A percentile compares a stretch with the other conserved stretches of the same genome.
Conservation (phyloP, 1,140 invertebrate genomes). For the Zaprionus inermis region DNA sequence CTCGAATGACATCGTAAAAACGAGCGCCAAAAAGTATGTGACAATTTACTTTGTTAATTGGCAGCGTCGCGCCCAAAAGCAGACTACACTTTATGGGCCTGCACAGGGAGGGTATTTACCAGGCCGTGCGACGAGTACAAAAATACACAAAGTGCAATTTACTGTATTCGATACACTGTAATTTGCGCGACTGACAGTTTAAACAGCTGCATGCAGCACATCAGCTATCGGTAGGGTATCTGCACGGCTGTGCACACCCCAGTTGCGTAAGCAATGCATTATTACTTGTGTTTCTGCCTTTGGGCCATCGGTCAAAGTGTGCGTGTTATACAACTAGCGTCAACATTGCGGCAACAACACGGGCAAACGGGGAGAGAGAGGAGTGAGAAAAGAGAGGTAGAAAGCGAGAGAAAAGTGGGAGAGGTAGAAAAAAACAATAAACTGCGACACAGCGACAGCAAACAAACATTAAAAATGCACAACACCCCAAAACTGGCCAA, state of each 20-base stretch:
- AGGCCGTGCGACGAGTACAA: slow-evolving; percentile 18
- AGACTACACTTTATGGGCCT: slow-evolving; percentile 6
- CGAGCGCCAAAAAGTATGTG: slow-evolving; percentile 18
- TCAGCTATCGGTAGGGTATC: background rate
- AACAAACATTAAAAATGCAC: slow-evolving; percentile 70
- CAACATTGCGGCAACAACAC: slow-evolving; percentile 44
- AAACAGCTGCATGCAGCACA: too few relatives aligned
- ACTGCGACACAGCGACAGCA: slow-evolving; percentile 65
- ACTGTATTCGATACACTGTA: slow-evolving; percentile 45
- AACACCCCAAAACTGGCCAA: slow-evolving; percentile 26
- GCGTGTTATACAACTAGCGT: slow-evolving; percentile 53
- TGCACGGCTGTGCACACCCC: slow-evolving; percentile 7
- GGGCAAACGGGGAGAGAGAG: slow-evolving; percentile 21
- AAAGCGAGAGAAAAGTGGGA: background rate
- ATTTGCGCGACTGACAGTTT: background rate
- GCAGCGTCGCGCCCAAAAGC: slow-evolving; percentile 11
- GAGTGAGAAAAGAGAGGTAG: slow-evolving; percentile 5
- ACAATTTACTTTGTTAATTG: slow-evolving; percentile 68
- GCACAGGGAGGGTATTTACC: slow-evolving; percentile 24
- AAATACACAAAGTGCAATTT: slow-evolving; percentile 64
- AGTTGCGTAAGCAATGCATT: too few relatives aligned
- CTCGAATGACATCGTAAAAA: slow-evolving; percentile 33
- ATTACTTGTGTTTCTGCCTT: slow-evolving; percentile 11
- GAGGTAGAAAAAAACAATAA: slow-evolving; percentile 37
- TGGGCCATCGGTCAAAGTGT: slow-evolving; percentile 44